phyloP scores from a whole-genome alignment of 2,888 invertebrate genomes.

The Pocota personata region DNA sequence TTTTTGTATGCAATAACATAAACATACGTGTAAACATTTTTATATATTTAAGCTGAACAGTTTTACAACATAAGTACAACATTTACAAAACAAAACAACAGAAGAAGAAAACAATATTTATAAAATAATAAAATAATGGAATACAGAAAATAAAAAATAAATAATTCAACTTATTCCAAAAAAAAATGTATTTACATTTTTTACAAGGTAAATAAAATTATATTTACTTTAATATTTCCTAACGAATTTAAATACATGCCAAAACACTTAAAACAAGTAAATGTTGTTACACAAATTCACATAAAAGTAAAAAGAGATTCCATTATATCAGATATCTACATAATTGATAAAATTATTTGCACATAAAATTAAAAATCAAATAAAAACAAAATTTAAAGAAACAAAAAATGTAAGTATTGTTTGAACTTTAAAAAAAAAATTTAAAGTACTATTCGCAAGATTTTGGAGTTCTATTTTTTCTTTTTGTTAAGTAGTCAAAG shows the following conservation, averaged over 20 bases:
- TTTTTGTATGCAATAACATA: conserved; percentile 41
- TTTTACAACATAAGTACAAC: conserved; percentile 70
- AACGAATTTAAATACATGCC: conserved; percentile 4
- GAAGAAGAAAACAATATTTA: conserved; percentile 15
- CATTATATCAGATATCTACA: not conserved
- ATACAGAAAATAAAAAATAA: conserved; percentile 5
- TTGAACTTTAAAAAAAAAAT: not conserved
- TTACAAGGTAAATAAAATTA: not conserved
- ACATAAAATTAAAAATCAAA: not conserved
- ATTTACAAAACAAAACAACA: conserved; percentile 52
- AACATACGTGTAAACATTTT: conserved; percentile 37
- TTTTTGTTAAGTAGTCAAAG: conserved; percentile 18
- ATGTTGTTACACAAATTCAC: not conserved
- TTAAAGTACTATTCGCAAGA: conserved; percentile 48
- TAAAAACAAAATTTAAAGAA: not conserved
- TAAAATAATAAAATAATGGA: conserved; percentile 35
- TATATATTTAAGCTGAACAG: conserved; percentile 62
- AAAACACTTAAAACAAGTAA: conserved; percentile 5
- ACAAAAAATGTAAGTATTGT: not conserved
- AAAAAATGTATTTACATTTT: not conserved
- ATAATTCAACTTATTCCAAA: conserved; percentile 1
- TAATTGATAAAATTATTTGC: not conserved
- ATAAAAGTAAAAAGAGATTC: conserved; percentile 12
- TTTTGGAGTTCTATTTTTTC: conserved; percentile 1
- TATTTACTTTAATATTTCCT: not conserved